Base-by-base conservation (phyloP, 2,113 vertebrate species). In the Thomomys bottae region DNA sequence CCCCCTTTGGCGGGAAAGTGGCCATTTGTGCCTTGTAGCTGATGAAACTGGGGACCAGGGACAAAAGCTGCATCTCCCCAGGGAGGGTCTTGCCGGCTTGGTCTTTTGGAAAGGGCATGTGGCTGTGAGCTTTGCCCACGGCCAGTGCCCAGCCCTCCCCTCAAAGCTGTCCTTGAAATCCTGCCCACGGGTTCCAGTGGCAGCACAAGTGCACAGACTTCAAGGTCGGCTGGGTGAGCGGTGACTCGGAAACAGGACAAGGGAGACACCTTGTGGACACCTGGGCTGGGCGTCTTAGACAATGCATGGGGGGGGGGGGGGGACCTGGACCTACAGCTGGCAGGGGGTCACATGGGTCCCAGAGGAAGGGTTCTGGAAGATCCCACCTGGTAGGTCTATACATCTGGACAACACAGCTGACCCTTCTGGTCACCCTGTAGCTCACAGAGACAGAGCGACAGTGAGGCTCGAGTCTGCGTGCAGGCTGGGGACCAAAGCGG, bases 221-320 rank as follows among this genome's bases (percentile, higher is more conserved):
- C n/a, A n/a, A n/a, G n/a, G n/a, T n/a, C n/a, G n/a, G n/a, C n/a
- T n/a, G n/a, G n/a, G n/a, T n/a, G n/a, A n/a, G n/a, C n/a, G 10
- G 38, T 3, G 30, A n/a, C 57, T 34, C 2, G 15, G 84, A 66
- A 79, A 75, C 0, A 63, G 20, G 20, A 81, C 66, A 17, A 6
- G 30, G 28, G 15, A 23, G 0, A 12, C 17, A 14, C 14, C 0
- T 17, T 8, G 18, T 0, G 4, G 5, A 28, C 0, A 2, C 1
- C n/a, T 5, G 15, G 57, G 54, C 30, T 17, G 61, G 81, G 70
- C 3, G 3, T 26, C n/a, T 12, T 26, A 26, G 68, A 3, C 8
- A 1, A 32, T 0, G 4, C 1, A 11, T 1, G 1, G 3, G 6
- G 14, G 49, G n/a, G 36, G 15, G 1, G 0, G 0, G 36, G 17